Evolutionary conservation across 64 coral and sea anemone species (phyloP), one percentile per base, ranked within the genome.

Genomic region (Porites lutea): DNA sequence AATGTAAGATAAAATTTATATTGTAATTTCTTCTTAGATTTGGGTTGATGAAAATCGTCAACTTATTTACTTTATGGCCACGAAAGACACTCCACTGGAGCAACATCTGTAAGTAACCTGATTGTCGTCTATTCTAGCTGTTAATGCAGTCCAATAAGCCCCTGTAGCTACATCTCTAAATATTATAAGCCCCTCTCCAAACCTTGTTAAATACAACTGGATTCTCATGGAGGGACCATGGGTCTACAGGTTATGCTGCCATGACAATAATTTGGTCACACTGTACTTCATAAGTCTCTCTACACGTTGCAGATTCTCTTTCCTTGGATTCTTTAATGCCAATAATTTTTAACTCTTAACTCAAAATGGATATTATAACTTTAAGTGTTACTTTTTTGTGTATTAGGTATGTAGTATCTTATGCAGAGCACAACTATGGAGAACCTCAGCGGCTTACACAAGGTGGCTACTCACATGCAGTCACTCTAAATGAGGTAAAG

Each of bases 41-140:
- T 99, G 94, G 97, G 83, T 99, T 3, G 97, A 99, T 96, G 94
- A 99, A 89, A 87, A 79, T 73, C 90, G 83, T 49, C 76, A 37
- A 52, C 65, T 99, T 73, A 92, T 99, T 73, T 99, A 91, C 80
- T 99, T 99, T 51, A 89, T 99, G 93, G 97, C 82, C 46, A 99
- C 94, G 27, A 99, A 99, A 84, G 94, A 99, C 75, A 93, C 92
- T 19, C 94, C 97, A 6, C 54, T 96, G 52, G 94, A 99, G 79
- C 97, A 96, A 50, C 97, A 99, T 78, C 69, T 99, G 97, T 99
- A 79, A 94, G 97, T 99, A 79, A 51, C 18, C 49, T 52, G 4
- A 27, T 21, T 23, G 6, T 37, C 66, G 8, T 70, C 8, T 20
- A 23, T 70, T 70, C 27, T 9, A 20, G 21, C 5, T 70, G 21